Evolutionary conservation across 2,113 vertebrate species (phyloP).

Genomic region (Xenopus borealis): DNA sequence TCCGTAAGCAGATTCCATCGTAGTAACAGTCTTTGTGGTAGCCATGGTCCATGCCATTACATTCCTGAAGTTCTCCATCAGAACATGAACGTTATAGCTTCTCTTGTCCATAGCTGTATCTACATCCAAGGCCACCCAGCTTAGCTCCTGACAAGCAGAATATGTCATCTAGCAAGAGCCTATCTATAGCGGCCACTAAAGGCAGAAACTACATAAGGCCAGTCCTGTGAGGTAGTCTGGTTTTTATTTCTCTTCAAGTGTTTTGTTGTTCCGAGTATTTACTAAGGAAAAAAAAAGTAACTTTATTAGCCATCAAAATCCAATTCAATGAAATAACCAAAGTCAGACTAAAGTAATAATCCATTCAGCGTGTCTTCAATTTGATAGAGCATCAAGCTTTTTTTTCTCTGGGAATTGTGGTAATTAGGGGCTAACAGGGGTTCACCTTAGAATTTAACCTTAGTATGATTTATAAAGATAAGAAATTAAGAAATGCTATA

Average conservation of each 20-base stretch:
- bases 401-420: too few relatives aligned
- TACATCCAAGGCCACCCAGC: not conserved
- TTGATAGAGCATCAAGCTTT: too few relatives aligned
- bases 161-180: not conserved
- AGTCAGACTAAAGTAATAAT: too few relatives aligned
- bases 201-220: constrained; percentile 1
- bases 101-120: not conserved
- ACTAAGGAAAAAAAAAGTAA: constrained; percentile 7
- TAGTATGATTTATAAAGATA: too few relatives aligned
- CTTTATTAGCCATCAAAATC: not conserved
- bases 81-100: not conserved
- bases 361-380: too few relatives aligned
- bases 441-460: too few relatives aligned
- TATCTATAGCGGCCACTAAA: not conserved
- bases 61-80: not conserved
- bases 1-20: not conserved
- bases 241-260: constrained; percentile 10
- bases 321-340: too few relatives aligned
- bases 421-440: too few relatives aligned
- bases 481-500: too few relatives aligned
- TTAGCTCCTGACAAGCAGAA: not conserved
- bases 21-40: constrained; percentile 10
- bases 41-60: not conserved
- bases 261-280: constrained; percentile 10
- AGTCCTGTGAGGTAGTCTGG: constrained; percentile 27